Percentiles rank a stretch among this genome's conserved stretches.
These are phyloP conservation scores for Valencia hispanica DNA, from an alignment of 2,797 vertebrate species.

Conservation along the genomic window DNA sequence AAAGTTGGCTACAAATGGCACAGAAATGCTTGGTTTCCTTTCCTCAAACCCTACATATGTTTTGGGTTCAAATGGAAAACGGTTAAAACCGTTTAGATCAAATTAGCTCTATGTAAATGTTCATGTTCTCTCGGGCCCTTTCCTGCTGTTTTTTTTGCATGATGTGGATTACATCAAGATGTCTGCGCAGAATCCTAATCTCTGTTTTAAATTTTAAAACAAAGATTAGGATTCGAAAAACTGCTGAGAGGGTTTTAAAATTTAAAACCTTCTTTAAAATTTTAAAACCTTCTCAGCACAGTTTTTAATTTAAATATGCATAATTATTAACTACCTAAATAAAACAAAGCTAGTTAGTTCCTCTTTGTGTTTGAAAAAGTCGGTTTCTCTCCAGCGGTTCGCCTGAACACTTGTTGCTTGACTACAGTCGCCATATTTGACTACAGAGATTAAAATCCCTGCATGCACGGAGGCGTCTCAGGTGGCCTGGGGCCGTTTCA, in stretches of 20 bases:
- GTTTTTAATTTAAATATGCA: not conserved
- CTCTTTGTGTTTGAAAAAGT: not conserved
- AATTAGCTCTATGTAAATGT: not conserved
- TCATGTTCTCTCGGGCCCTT: not conserved
- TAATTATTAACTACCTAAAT: not conserved
- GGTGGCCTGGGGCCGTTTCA: not conserved
- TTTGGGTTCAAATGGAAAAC: not conserved
- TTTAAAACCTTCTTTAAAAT: no score
- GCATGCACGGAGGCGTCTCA: not conserved
- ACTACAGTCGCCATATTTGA: not conserved
- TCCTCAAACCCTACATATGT: not conserved
- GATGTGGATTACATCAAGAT: not conserved
- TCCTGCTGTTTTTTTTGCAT: not conserved
- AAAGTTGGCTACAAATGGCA: not conserved
- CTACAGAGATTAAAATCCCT: constrained; percentile 13
- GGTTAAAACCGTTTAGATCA: not conserved
- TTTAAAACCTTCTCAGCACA: not conserved
- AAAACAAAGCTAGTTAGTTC: not conserved
- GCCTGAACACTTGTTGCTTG: not conserved
- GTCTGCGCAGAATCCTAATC: not conserved
- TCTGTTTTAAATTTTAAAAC: not conserved
- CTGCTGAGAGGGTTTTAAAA: no score
- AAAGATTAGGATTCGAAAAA: no score
- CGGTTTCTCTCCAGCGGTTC: not conserved
- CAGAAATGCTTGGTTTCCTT: not conserved